phyloP scores from a whole-genome alignment of 2,888 invertebrate genomes.

The Argyra leucocephala region DNA sequence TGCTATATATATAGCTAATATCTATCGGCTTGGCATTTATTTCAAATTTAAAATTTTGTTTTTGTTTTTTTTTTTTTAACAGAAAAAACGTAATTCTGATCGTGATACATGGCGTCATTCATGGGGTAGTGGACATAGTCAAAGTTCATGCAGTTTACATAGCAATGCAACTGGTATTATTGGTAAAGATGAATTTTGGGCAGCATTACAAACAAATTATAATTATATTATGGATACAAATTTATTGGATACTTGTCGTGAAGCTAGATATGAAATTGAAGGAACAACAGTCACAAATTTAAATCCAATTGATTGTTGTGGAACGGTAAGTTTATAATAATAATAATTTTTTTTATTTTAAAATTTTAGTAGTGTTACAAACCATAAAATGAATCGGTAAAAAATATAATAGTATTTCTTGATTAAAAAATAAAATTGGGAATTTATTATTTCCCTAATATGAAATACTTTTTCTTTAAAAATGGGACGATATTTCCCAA shows the following conservation, averaged over 20 bases:
- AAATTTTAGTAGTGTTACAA: not conserved
- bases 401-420: no score
- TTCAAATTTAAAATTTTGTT: not conserved
- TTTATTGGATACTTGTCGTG: slow-evolving; percentile 79
- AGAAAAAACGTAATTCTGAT: slow-evolving; percentile 48
- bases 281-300: slow-evolving; percentile 28
- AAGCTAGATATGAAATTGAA: slow-evolving; percentile 44
- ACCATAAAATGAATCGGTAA: no score
- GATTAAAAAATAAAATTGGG: no score
- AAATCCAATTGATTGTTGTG: slow-evolving; percentile 30
- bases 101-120: slow-evolving; percentile 63
- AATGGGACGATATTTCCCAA: no score
- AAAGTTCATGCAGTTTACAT: slow-evolving; percentile 52
- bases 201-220: slow-evolving; percentile 80
- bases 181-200: slow-evolving; percentile 82
- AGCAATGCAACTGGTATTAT: slow-evolving; percentile 40
- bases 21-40: no score
- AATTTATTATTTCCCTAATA: no score
- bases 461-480: no score
- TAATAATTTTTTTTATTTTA: not conserved
- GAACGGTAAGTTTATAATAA: slow-evolving; percentile 43
- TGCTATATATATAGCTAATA: no score
- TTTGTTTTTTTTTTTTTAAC: not conserved
- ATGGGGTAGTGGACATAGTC: slow-evolving; percentile 61
- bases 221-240: slow-evolving; percentile 93